phyloP scores from a whole-genome alignment of 2,888 invertebrate species.

The Netelia fuscicornis region DNA sequence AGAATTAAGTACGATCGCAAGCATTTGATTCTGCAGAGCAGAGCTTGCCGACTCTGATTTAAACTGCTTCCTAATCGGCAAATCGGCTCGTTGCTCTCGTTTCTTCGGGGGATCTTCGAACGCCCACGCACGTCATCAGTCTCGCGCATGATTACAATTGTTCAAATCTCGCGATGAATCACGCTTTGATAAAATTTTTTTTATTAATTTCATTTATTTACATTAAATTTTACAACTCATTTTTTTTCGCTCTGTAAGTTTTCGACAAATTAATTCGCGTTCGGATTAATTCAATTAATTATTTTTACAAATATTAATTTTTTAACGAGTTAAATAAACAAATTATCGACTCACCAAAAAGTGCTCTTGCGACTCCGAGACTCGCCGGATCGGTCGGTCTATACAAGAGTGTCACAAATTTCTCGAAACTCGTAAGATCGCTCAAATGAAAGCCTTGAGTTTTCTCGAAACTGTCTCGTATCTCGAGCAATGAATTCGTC shows the following conservation, averaged over 20 bases:
- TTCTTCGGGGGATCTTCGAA: constrained; percentile 10
- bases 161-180: constrained; percentile 32
- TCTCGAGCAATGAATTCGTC: constrained; percentile 49
- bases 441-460: constrained; percentile 75
- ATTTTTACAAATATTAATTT: no score
- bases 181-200: neutral
- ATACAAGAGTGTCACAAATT: constrained; percentile 87
- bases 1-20: constrained; percentile 42
- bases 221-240: neutral
- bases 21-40: constrained; percentile 30
- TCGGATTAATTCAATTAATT: no score
- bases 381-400: constrained; percentile 91
- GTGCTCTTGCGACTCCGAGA: constrained; percentile 91
- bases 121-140: constrained; percentile 26
- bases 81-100: constrained; percentile 47
- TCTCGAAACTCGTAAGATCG: constrained; percentile 82
- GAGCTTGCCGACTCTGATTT: constrained; percentile 52
- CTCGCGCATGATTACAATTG: constrained; percentile 46
- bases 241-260: neutral
- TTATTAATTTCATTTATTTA: neutral
- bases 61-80: constrained; percentile 64
- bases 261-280: neutral
- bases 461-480: constrained; percentile 68
- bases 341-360: constrained; percentile 89
- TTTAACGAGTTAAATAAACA: no score